Percentiles rank a stretch among this genome's conserved stretches.
Evolutionary conservation across 2,888 invertebrate species (phyloP).

Genomic region (Plagiodera versicolora): DNA sequence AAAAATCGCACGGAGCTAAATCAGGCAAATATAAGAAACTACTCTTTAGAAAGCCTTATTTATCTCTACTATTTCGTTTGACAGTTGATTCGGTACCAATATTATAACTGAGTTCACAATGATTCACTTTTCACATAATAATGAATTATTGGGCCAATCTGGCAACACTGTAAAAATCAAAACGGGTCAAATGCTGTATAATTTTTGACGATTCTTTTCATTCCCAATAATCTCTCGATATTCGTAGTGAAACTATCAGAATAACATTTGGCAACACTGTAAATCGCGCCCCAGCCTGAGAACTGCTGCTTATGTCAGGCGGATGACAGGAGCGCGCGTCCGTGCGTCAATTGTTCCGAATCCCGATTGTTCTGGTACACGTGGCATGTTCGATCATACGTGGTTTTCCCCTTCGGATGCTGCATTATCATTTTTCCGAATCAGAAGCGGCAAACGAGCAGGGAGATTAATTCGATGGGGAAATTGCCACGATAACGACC

Average conservation of each 20-base stretch:
- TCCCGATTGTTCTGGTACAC: constrained; percentile 18
- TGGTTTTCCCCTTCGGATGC: constrained; percentile 11
- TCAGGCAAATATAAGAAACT: too few relatives aligned
- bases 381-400: constrained; percentile 25
- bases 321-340: constrained; percentile 21
- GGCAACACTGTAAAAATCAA: too few relatives aligned
- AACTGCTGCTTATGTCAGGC: constrained; percentile 16
- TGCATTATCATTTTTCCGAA: constrained; percentile 19
- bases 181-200: too few relatives aligned
- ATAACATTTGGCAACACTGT: neutral
- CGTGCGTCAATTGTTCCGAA: constrained; percentile 22
- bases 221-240: neutral
- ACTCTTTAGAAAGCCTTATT: too few relatives aligned
- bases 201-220: too few relatives aligned
- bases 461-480: neutral
- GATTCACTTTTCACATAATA: too few relatives aligned
- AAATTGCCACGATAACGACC: neutral
- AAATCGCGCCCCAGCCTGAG: constrained; percentile 17
- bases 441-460: constrained; percentile 15
- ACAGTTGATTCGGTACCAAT: too few relatives aligned
- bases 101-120: too few relatives aligned
- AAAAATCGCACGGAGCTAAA: too few relatives aligned
- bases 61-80: too few relatives aligned
- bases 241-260: too few relatives aligned
- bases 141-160: too few relatives aligned